Conservation (phyloP, 2,888 invertebrate genomes). For the Thereva unica region DNA sequence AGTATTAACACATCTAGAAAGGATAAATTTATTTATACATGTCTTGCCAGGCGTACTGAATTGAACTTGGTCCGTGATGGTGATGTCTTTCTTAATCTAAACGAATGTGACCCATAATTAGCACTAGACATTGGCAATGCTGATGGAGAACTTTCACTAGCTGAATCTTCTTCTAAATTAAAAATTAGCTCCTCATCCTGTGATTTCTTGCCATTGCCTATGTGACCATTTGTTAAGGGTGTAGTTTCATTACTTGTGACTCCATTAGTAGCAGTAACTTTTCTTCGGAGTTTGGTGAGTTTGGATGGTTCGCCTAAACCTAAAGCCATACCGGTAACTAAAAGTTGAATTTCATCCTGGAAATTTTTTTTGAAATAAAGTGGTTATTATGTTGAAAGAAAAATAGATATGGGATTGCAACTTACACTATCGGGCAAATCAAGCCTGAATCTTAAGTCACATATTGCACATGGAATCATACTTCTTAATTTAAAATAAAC, state of each 20-base stretch:
- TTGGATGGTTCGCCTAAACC: constrained; percentile 68
- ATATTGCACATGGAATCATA: constrained; percentile 85
- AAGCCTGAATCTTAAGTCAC: constrained; percentile 78
- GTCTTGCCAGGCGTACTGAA: constrained; percentile 41
- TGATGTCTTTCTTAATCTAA: constrained; percentile 62
- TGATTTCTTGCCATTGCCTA: constrained; percentile 47
- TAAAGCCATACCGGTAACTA: constrained; percentile 78
- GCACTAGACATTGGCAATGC: constrained; percentile 47
- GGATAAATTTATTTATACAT: constrained; percentile 39
- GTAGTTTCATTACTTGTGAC: constrained; percentile 33
- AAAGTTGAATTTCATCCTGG: constrained; percentile 69
- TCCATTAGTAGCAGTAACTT: constrained; percentile 44
- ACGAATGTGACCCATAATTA: constrained; percentile 54
- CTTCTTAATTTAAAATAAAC: constrained; percentile 87
- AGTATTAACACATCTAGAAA: constrained; percentile 12
- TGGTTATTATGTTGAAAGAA: not conserved
- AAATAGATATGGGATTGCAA: not conserved
- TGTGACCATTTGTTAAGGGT: constrained; percentile 43
- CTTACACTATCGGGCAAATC: constrained; percentile 82
- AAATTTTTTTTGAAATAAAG: not conserved
- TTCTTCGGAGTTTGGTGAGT: constrained; percentile 59
- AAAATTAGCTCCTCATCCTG: constrained; percentile 81
- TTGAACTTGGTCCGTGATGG: constrained; percentile 58
- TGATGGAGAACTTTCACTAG: constrained; percentile 31
- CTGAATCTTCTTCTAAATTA: constrained; percentile 77